Percentiles rank a stretch among this genome's conserved stretches.
phyloP scores from a whole-genome alignment of 2,888 invertebrate genomes.

The Cistogaster globosa region DNA sequence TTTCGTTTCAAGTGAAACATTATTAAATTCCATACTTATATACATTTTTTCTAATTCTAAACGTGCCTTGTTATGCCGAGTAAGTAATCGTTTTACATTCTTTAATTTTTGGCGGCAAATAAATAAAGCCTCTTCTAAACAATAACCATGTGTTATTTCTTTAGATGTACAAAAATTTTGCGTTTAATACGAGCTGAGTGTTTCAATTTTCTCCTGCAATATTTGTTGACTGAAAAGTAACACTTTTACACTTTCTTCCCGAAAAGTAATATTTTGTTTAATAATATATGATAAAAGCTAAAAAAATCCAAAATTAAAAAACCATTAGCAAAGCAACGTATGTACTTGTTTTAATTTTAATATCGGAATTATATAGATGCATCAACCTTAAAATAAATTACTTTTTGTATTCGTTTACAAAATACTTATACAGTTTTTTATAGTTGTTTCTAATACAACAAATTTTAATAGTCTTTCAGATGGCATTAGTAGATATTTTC shows the following conservation, averaged over 20 bases:
- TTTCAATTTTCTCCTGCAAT: not conserved
- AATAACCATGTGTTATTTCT: not conserved
- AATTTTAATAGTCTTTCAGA: not conserved
- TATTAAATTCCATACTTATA: not conserved
- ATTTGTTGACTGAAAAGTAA: not conserved
- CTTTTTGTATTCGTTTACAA: not conserved
- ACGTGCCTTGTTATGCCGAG: not conserved
- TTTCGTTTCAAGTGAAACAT: too few relatives aligned
- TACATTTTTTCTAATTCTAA: not conserved
- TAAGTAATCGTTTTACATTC: not conserved
- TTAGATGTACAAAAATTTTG: not conserved
- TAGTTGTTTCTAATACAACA: not conserved
- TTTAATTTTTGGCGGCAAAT: not conserved
- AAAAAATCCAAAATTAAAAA: not conserved
- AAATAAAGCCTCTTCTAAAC: not conserved
- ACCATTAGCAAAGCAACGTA: not conserved
- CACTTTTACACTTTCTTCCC: not conserved
- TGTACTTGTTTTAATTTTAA: not conserved
- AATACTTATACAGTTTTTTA: not conserved
- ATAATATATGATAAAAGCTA: not conserved
- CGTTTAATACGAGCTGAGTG: not conserved
- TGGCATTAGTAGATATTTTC: not conserved
- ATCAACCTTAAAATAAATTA: not conserved
- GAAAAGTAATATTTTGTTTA: not conserved
- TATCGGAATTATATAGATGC: not conserved